Conservation (phyloP, 2,888 invertebrate genomes). For the Sylvicola fuscatus region DNA sequence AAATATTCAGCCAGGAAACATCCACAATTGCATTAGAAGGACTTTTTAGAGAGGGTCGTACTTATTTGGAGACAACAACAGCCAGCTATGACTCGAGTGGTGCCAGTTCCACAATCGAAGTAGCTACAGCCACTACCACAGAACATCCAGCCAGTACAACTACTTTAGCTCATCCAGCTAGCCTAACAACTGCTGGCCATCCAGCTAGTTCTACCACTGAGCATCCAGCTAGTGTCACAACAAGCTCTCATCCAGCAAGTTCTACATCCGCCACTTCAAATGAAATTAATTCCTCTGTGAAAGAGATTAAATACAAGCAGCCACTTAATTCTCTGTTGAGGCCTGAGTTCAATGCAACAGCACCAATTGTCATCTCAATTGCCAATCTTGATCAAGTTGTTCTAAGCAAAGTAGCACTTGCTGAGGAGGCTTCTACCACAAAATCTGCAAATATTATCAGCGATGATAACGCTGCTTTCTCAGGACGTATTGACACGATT, state of each 20-base stretch:
- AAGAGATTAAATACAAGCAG: not conserved
- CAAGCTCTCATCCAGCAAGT: too few relatives aligned
- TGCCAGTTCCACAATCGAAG: not conserved
- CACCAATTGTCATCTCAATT: slow-evolving; percentile 25
- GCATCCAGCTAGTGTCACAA: too few relatives aligned
- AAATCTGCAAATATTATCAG: slow-evolving; percentile 10
- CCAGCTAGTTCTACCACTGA: too few relatives aligned
- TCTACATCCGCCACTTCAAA: not conserved
- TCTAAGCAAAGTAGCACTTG: slow-evolving; percentile 18
- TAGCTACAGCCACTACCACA: slow-evolving; percentile 5
- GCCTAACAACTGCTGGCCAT: slow-evolving; percentile 6
- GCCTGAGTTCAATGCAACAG: slow-evolving; percentile 25
- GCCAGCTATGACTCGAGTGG: not conserved
- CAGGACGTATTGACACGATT: slow-evolving; percentile 14
- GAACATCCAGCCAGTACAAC: slow-evolving; percentile 6
- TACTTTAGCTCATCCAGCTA: slow-evolving; percentile 21
- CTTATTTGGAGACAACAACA: not conserved
- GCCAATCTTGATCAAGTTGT: slow-evolving; percentile 25
- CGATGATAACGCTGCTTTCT: slow-evolving; percentile 12
- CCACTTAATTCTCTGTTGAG: slow-evolving; percentile 15
- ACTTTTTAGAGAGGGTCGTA: slow-evolving; percentile 25
- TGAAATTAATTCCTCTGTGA: not conserved
- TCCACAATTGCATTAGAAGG: slow-evolving; percentile 47
- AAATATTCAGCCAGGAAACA: slow-evolving; percentile 28
- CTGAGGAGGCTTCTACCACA: slow-evolving; percentile 8